phyloP scores from a whole-genome alignment of 2,888 invertebrate genomes.

The Drosophila imparisetae region DNA sequence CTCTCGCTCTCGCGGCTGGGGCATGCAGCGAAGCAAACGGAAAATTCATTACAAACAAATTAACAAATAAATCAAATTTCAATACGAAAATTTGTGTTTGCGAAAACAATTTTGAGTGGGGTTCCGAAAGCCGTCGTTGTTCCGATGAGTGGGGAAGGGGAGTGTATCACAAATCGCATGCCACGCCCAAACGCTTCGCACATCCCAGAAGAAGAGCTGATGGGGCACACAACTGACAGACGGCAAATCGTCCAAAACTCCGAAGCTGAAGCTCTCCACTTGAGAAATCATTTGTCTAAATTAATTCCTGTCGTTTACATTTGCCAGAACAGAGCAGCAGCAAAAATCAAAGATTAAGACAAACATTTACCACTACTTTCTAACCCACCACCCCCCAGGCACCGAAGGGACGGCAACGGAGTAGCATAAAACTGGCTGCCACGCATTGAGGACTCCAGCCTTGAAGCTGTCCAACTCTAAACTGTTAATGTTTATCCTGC shows the following conservation, averaged over 20 bases:
- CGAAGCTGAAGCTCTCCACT: slow-evolving; percentile 65
- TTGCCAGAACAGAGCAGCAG: slow-evolving; percentile 70
- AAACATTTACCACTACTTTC: slow-evolving; percentile 81
- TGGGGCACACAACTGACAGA: slow-evolving; percentile 71
- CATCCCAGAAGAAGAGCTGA: slow-evolving; percentile 25
- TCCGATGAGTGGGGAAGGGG: neutral
- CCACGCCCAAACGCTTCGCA: slow-evolving; percentile 70
- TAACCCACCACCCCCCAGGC: slow-evolving; percentile 41
- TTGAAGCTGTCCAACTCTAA: slow-evolving; percentile 52
- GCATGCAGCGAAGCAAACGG: slow-evolving; percentile 70
- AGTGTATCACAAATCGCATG: slow-evolving; percentile 54
- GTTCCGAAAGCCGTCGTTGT: slow-evolving; percentile 25
- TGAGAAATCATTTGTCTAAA: slow-evolving; percentile 85
- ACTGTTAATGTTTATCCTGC: slow-evolving; percentile 37
- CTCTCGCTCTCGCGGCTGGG: slow-evolving; percentile 13
- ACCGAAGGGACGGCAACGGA: slow-evolving; percentile 17
- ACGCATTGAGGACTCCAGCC: slow-evolving; percentile 39
- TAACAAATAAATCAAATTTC: slow-evolving; percentile 85
- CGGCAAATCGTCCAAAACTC: slow-evolving; percentile 73
- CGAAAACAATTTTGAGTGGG: slow-evolving; percentile 82
- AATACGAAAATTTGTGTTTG: slow-evolving; percentile 83
- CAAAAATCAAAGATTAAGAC: slow-evolving; percentile 85
- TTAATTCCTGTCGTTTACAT: slow-evolving; percentile 85
- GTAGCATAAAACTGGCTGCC: slow-evolving; percentile 20
- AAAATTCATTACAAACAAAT: slow-evolving; percentile 84